Base-by-base conservation (phyloP, 2,797 vertebrate genomes). In the Neosalanx taihuensis region DNA sequence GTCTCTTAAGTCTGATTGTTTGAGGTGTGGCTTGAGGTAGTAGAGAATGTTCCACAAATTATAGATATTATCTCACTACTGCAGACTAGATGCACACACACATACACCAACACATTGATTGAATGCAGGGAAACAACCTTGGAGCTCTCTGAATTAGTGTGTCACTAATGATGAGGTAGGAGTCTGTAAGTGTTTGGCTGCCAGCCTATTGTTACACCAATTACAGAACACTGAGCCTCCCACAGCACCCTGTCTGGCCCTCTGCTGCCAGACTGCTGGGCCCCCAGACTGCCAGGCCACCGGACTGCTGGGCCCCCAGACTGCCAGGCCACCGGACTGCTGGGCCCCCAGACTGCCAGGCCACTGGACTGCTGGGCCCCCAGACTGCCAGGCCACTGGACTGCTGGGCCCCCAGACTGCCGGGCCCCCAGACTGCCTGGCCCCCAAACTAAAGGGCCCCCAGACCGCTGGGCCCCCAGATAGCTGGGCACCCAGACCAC, bases 151-250 rank as follows among this genome's bases (percentile, higher is more conserved):
- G 23, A 60, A 15, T 69, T 66, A 49, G 41, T 72, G 72, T 73
- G 62, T 64, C 4, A 69, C 64, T 46, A 67, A 72, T 53, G 63
- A 57, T 53, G 29, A 72, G 60, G 60, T 12, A 75, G 76, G 74
- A 68, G 31, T 31, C 60, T 73, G 37, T 10, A 63, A 71, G 67
- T 67, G 71, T 73, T 46, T 60, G 53, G 67, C 56, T 70, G 29
- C 53, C 77, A 49, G 60, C 68, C 58, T 51, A 67, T 75, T 79
- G 69, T 79, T 72, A 69, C 51, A 75, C 71, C 71, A 82, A 77
- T 86, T 79, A 84, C 61, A 75, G 46, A 64, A 66, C 70, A 77
- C 59, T 59, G 49, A 72, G 26, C 62, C 75, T 66, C 67, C 35
- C 51, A 46, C 51, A 58, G 67, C 46, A 72, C 62, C 20, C 41